These are phyloP conservation scores for Perca flavescens DNA, from an alignment of 2,113 vertebrate species.

Conservation along the genomic window DNA sequence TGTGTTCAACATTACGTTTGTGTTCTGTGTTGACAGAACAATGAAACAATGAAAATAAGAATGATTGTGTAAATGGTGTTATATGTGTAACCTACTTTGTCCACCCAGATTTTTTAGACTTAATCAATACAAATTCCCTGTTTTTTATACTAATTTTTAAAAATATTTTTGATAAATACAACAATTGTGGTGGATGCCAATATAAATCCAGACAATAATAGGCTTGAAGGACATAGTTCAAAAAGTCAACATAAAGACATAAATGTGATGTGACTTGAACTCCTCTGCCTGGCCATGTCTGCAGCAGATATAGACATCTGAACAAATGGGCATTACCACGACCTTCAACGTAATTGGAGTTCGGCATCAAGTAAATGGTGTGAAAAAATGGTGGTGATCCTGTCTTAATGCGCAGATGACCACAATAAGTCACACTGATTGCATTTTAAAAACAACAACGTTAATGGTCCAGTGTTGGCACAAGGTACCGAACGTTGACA, in stretches of 20 bases:
- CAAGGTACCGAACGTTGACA: slow-evolving; percentile 59
- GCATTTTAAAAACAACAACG: slow-evolving; percentile 73
- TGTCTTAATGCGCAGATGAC: slow-evolving; percentile 66
- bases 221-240: neutral
- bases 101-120: neutral
- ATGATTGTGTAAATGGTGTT: neutral
- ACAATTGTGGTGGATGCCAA: neutral
- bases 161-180: neutral
- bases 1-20: neutral
- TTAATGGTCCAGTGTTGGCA: slow-evolving; percentile 71
- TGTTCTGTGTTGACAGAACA: too few species aligned
- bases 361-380: slow-evolving; percentile 71
- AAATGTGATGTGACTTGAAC: neutral
- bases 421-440: slow-evolving; percentile 77
- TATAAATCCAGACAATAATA: neutral
- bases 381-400: slow-evolving; percentile 70
- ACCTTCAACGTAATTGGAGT: slow-evolving; percentile 70
- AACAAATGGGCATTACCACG: slow-evolving; percentile 41
- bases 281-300: neutral
- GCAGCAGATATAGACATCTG: slow-evolving; percentile 21
- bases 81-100: neutral
- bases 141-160: neutral
- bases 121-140: too few species aligned
- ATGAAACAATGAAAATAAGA: neutral
- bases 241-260: neutral